phyloP scores from a whole-genome alignment of 2,888 invertebrate species.

The Orthosia cruda region DNA sequence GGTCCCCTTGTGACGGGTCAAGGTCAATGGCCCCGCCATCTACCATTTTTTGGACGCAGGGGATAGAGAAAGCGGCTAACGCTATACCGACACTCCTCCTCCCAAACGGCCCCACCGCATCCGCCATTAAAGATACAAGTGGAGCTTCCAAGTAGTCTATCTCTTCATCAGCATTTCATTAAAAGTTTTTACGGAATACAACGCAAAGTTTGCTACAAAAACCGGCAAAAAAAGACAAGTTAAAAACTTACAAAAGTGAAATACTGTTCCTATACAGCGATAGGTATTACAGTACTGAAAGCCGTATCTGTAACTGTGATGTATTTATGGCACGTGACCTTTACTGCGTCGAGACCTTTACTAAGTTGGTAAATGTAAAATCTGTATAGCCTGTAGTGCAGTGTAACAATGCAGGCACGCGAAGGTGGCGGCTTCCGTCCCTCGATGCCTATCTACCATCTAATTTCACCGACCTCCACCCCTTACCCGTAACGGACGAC shows the following conservation, averaged over 20 bases:
- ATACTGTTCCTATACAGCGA: slow-evolving; percentile 9
- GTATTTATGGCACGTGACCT: slow-evolving; percentile 81
- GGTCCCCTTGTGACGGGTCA: too few relatives aligned
- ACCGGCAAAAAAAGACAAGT: slow-evolving; percentile 11
- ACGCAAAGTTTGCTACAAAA: slow-evolving; percentile 33
- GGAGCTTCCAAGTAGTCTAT: slow-evolving; percentile 27
- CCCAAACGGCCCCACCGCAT: too few relatives aligned
- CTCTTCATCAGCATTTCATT: slow-evolving; percentile 51
- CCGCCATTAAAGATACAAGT: slow-evolving; percentile 11
- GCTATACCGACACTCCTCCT: too few relatives aligned
- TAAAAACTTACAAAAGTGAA: slow-evolving; percentile 5
- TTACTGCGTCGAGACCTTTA: slow-evolving; percentile 73
- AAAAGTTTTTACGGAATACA: slow-evolving; percentile 46
- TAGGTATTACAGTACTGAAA: slow-evolving; percentile 15
- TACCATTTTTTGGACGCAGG: too few relatives aligned
- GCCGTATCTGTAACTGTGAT: slow-evolving; percentile 64
- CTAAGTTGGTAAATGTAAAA: slow-evolving; percentile 67
- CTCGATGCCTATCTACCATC: slow-evolving; percentile 73
- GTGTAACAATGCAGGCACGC: slow-evolving; percentile 77
- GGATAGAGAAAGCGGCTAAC: too few relatives aligned
- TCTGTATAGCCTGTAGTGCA: slow-evolving; percentile 68
- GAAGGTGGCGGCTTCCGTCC: slow-evolving; percentile 75
- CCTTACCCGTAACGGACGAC: slow-evolving; percentile 56
- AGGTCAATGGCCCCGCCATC: too few relatives aligned
- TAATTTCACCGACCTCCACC: slow-evolving; percentile 66